phyloP scores from a whole-genome alignment of 2,113 vertebrate genomes.

The Tretioscincus oriximinensis region DNA sequence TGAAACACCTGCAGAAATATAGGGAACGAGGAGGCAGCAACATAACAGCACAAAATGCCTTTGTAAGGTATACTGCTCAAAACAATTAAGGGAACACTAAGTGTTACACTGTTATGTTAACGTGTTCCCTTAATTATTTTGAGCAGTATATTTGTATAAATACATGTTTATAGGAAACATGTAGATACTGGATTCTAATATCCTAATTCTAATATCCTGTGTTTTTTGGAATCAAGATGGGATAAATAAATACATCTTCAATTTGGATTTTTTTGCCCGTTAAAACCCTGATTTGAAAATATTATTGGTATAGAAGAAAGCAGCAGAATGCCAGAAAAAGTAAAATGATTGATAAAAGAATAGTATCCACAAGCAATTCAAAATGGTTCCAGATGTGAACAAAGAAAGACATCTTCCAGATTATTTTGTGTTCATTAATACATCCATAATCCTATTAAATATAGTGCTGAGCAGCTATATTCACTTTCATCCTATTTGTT shows the following conservation, averaged over 20 bases:
- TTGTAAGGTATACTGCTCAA: too few species aligned
- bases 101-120: too few species aligned
- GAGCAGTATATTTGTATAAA: background rate
- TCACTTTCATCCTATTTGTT: conserved; percentile 23
- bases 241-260: background rate
- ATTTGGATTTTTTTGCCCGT: background rate
- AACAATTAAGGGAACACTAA: too few species aligned
- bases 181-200: background rate
- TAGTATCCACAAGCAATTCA: background rate
- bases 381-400: background rate
- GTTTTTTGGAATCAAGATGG: background rate
- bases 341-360: background rate
- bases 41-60: background rate
- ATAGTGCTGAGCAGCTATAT: background rate
- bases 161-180: background rate
- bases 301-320: conserved; percentile 20
- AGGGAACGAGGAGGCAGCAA: too few species aligned
- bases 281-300: background rate
- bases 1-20: background rate
- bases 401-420: conserved; percentile 2
- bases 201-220: background rate
- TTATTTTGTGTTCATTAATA: conserved; percentile 18
- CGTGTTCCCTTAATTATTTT: too few species aligned
- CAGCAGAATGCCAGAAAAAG: background rate
- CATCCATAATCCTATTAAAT: conserved; percentile 25